These are phyloP conservation scores for Aphis gossypii DNA, from an alignment of 1,140 invertebrate species.

Conservation along the genomic window DNA sequence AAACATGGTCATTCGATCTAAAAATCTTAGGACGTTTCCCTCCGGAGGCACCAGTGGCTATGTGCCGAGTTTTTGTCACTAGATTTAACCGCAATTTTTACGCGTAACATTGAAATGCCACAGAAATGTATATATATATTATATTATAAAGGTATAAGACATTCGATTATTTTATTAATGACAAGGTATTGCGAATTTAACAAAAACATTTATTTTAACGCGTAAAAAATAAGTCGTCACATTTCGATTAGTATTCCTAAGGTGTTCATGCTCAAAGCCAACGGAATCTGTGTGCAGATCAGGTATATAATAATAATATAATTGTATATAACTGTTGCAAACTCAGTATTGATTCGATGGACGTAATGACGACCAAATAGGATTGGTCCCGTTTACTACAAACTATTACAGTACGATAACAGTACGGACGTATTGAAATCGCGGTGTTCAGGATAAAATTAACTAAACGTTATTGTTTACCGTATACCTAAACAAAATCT, in stretches of 20 bases:
- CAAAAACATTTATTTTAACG: neutral
- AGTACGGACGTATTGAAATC: neutral
- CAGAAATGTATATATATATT: neutral
- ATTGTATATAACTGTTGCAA: slow-evolving; percentile 16
- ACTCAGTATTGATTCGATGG: neutral
- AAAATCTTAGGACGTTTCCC: neutral
- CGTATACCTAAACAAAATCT: neutral
- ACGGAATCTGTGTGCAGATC: slow-evolving; percentile 5
- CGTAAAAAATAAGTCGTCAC: slow-evolving; percentile 13
- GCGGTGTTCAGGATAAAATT: neutral
- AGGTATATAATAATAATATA: slow-evolving; percentile 5
- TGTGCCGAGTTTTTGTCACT: slow-evolving; percentile 2
- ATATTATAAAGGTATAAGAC: neutral
- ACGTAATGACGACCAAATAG: neutral
- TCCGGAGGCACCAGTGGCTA: neutral
- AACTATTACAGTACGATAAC: neutral
- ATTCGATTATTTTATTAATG: neutral
- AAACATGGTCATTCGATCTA: slow-evolving; percentile 11
- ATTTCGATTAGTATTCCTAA: slow-evolving; percentile 1
- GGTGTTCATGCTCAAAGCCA: neutral
- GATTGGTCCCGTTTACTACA: neutral
- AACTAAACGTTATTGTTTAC: neutral
- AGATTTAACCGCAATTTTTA: slow-evolving; percentile 11
- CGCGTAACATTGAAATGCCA: slow-evolving; percentile 31
- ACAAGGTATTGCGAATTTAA: neutral